Evolutionary conservation across 2,797 vertebrate species (phyloP).

Genomic region (Bovichtus diacanthus): DNA sequence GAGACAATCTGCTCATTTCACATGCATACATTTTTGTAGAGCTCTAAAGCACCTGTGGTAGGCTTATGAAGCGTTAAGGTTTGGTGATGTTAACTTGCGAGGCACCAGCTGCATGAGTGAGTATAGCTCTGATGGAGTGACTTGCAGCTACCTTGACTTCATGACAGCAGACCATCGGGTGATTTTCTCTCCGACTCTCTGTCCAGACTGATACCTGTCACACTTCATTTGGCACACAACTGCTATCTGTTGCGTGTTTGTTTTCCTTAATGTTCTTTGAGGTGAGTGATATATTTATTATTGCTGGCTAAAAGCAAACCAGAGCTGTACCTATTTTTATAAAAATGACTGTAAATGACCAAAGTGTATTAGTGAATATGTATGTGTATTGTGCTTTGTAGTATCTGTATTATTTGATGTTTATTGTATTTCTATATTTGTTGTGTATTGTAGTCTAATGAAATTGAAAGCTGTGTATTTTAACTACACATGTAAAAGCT

Average conservation of each 20-base stretch:
- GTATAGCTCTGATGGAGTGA: slow-evolving; percentile 38
- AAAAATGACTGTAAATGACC: too few species aligned
- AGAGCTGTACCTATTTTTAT: too few species aligned
- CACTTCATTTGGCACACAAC: slow-evolving; percentile 1
- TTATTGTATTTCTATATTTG: too few species aligned
- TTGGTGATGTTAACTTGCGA: slow-evolving; percentile 37
- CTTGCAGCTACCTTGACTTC: slow-evolving; percentile 27
- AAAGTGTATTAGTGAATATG: too few species aligned
- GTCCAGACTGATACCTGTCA: slow-evolving; percentile 29
- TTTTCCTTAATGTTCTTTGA: background rate
- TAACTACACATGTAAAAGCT: too few species aligned
- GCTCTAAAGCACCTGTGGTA: slow-evolving; percentile 55
- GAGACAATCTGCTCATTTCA: slow-evolving; percentile 72
- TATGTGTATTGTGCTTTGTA: too few species aligned
- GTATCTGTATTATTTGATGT: too few species aligned
- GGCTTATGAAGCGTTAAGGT: slow-evolving; percentile 44
- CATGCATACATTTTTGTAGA: slow-evolving; percentile 65
- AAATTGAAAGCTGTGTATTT: too few species aligned
- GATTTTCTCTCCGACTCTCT: slow-evolving; percentile 18
- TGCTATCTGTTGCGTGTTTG: background rate
- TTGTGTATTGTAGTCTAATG: too few species aligned
- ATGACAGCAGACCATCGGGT: slow-evolving; percentile 31
- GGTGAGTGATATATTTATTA: background rate
- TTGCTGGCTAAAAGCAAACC: too few species aligned
- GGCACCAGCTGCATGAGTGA: slow-evolving; percentile 33